Conservation (phyloP, 53 echinoderm and acorn worm genomes). For the Luidia sarsii region DNA sequence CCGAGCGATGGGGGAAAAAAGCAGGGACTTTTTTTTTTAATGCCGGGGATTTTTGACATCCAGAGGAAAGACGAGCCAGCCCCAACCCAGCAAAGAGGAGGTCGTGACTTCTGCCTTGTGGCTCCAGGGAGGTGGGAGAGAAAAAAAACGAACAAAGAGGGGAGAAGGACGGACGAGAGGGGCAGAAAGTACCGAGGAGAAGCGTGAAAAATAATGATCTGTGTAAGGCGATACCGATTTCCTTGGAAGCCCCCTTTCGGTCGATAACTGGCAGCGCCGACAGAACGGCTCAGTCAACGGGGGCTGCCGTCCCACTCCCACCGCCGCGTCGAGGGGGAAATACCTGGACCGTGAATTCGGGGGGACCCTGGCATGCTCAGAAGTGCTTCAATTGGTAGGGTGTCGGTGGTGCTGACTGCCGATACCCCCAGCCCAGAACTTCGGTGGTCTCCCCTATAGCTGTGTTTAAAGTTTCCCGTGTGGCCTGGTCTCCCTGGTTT, state of each 20-base stretch:
- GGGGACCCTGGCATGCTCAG: conserved; percentile 31
- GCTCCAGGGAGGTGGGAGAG: conserved; percentile 8
- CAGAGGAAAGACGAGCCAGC: conserved; percentile 19
- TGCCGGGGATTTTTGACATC: background rate
- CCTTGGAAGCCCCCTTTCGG: conserved; percentile 21
- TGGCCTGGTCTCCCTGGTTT: too few species aligned
- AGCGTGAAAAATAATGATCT: conserved; percentile 24
- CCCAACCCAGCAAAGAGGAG: conserved; percentile 34
- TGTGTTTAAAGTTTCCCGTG: background rate
- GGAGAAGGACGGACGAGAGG: background rate
- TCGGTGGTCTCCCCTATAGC: background rate
- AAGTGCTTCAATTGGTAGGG: too few species aligned
- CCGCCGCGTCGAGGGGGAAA: conserved; percentile 36
- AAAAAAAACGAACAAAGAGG: background rate
- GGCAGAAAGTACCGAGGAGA: background rate
- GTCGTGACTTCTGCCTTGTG: conserved; percentile 36
- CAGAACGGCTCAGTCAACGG: conserved; percentile 36
- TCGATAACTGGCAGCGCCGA: conserved; percentile 30
- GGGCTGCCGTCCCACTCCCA: background rate
- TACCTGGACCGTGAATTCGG: conserved; percentile 47
- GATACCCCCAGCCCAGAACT: conserved; percentile 7
- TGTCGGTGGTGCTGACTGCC: conserved; percentile 34
- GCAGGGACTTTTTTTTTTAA: conserved; percentile 8
- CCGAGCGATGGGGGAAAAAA: conserved; percentile 45
- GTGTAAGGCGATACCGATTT: conserved; percentile 48